Conservation (phyloP, 2,113 vertebrate species). For the Catharus minimus region DNA sequence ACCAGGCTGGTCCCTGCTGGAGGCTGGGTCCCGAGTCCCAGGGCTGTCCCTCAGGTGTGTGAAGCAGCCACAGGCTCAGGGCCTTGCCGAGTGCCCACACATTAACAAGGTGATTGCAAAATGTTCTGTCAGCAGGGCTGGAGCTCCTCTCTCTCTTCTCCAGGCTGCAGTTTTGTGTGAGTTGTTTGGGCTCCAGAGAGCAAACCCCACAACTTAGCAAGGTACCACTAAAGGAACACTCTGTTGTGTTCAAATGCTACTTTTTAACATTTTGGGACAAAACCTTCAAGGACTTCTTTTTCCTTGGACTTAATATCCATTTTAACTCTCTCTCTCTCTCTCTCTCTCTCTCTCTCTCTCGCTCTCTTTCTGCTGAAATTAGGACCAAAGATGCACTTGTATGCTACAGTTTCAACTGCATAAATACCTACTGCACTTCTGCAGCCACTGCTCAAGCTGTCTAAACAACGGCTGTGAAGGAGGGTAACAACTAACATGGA, state of each 20-base stretch:
- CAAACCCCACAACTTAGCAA: not conserved
- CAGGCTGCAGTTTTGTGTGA: not conserved
- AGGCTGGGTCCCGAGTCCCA: not conserved
- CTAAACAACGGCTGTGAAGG: slow-evolving; percentile 81
- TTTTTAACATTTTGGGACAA: not conserved
- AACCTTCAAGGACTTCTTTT: not conserved
- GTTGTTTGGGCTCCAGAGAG: not conserved
- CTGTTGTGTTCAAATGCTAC: not conserved
- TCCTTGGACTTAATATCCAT: not conserved
- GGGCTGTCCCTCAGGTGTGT: not conserved
- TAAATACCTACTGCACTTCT: slow-evolving; percentile 75
- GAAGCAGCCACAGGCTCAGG: fast-evolving
- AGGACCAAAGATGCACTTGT: slow-evolving; percentile 56
- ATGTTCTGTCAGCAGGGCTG: not conserved
- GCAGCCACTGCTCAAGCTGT: slow-evolving; percentile 84
- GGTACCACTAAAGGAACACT: not conserved
- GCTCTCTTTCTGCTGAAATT: slow-evolving; percentile 25
- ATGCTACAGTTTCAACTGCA: slow-evolving; percentile 57
- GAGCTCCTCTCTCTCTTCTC: not conserved
- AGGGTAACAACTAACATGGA: slow-evolving; percentile 79
- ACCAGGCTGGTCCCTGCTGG: fast-evolving
- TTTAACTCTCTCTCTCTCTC: not conserved
- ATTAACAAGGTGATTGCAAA: not conserved
- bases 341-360: not conserved
- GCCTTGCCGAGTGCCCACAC: not conserved